Base-by-base conservation (phyloP, 2,888 invertebrate species). In the Mantis religiosa region DNA sequence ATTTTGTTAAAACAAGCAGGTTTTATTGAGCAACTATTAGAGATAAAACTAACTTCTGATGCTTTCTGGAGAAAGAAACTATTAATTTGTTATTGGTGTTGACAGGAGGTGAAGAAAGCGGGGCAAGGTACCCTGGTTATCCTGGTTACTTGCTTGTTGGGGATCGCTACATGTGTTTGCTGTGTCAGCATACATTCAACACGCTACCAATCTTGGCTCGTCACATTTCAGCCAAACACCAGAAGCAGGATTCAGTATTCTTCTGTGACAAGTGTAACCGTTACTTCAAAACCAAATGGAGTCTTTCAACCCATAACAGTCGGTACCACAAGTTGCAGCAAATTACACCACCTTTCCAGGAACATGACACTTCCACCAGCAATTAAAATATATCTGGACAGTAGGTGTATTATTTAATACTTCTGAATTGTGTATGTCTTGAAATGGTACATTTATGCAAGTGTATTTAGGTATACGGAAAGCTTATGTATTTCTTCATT, bases 231-330 rank as follows among this genome's bases (percentile, higher is more conserved):
- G 92, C 92, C 81, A 92, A 92, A 89, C 92, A 92, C 90, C 92
- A 92, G 85, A 89, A 91, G 28, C 91, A 91, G 28, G 91, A 91
- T 41, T 90, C 91, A 15, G 91, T 92, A 28, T 92, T 91, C 88
- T 92, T 91, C 90, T 92, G 92, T 89, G 90, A 89, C 87, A 91
- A 92, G 89, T 92, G 92, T 85, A 91, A 92, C 85, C 91, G 92
- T 87, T 91, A 90, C 90, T 92, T 92, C 91, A 92, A 92, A 90
- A 92, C 92, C 12, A 92, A 92, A 87, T 92, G 92, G 92, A 92
- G 92, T 87, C 90, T 91, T 87, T 92, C 92, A 15, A 92, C 92
- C 47, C 92, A 92, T 90, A 92, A 91, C 89, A 92, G 92, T 89
- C 91, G 91, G 90, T 92, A 92, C 89, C 92, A 92, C 89, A 92